These are phyloP conservation scores for Drosophila crucigera DNA, from an alignment of 2,888 invertebrate genomes.

Conservation along the genomic window DNA sequence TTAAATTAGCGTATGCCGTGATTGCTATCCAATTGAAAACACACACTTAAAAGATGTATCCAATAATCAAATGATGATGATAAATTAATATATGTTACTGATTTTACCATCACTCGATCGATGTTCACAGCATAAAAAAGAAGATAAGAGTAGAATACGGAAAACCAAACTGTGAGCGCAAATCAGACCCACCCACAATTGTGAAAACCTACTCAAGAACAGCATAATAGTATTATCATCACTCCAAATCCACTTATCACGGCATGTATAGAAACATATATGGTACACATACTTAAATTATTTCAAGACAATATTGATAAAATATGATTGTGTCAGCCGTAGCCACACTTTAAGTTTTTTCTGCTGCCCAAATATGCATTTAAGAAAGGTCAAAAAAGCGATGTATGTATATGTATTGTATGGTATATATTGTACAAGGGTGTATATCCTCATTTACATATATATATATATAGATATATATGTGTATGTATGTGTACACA, in stretches of 20 bases:
- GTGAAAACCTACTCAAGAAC: not conserved
- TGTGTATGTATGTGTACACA: conserved; percentile 3
- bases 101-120: too few relatives aligned
- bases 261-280: not conserved
- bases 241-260: not conserved
- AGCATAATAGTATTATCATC: not conserved
- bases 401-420: not conserved
- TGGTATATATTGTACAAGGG: not conserved
- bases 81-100: not conserved
- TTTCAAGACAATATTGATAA: not conserved
- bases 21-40: not conserved
- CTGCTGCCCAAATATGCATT: not conserved
- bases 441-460: not conserved
- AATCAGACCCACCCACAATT: not conserved
- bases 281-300: not conserved
- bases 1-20: not conserved
- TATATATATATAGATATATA: not conserved
- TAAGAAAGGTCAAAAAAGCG: conserved; percentile 6
- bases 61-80: not conserved
- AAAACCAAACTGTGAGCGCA: not conserved
- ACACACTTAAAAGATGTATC: not conserved
- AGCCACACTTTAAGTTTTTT: not conserved
- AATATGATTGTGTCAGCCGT: not conserved
- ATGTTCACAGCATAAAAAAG: not conserved
- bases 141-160: not conserved